phyloP scores from a whole-genome alignment of 2,113 vertebrate genomes.

The Eulemur macaco region DNA sequence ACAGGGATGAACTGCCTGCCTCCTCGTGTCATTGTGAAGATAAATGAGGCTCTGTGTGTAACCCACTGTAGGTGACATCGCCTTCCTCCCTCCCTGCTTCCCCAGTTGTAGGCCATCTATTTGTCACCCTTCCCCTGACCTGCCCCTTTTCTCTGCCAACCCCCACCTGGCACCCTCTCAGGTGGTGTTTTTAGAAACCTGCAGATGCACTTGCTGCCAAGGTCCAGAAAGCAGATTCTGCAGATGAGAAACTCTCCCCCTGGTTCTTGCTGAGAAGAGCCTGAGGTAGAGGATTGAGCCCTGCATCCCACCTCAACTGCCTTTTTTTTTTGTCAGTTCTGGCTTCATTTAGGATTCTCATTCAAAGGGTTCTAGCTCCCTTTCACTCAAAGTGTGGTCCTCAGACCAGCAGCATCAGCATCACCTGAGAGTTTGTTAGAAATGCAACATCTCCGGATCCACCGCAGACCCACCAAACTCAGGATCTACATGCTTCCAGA shows the following conservation, averaged over 20 bases:
- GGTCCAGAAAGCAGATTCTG: background rate
- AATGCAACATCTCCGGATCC: background rate
- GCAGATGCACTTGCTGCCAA: background rate
- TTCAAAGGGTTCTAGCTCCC: background rate
- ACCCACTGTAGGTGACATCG: background rate
- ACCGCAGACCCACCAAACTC: background rate
- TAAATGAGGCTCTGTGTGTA: background rate
- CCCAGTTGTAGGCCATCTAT: background rate
- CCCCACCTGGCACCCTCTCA: rapidly evolving
- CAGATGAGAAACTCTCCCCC: background rate
- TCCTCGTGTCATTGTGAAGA: background rate
- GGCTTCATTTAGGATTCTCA: background rate
- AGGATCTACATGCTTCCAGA: background rate
- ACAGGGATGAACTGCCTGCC: background rate
- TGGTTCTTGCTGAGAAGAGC: background rate
- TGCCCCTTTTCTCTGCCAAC: background rate
- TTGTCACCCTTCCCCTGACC: background rate
- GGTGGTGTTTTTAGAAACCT: background rate
- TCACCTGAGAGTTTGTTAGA: background rate
- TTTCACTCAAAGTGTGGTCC: background rate
- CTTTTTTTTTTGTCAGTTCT: background rate
- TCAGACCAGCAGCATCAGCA: background rate
- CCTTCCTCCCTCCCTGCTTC: too few species aligned
- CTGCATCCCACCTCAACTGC: background rate
- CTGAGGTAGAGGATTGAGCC: background rate